These are phyloP conservation scores for Steinernema hermaphroditum DNA, from an alignment of 2,888 invertebrate species.

Conservation along the genomic window DNA sequence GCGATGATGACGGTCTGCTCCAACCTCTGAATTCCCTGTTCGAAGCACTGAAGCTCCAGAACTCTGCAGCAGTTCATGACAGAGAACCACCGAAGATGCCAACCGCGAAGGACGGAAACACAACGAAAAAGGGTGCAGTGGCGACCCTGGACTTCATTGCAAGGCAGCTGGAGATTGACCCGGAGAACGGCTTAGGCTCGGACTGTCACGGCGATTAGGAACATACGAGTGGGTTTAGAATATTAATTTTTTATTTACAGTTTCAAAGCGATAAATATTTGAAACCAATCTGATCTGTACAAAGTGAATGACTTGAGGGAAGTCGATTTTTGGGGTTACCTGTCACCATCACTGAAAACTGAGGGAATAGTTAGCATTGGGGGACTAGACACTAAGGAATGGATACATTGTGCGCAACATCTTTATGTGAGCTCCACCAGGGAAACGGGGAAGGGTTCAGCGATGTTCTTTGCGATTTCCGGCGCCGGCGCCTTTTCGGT, in stretches of 20 bases:
- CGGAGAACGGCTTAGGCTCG: background rate
- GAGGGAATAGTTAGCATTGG: background rate
- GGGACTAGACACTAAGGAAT: constrained; percentile 5
- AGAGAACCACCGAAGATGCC: background rate
- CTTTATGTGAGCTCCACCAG: background rate
- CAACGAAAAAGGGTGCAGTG: background rate
- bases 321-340: background rate
- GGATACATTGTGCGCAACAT: background rate
- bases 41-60: background rate
- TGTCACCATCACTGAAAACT: background rate
- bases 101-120: background rate
- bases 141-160: background rate
- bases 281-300: background rate
- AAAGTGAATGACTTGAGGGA: background rate
- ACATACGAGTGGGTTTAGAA: background rate
- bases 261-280: constrained; percentile 1
- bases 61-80: background rate
- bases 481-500: background rate
- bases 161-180: background rate
- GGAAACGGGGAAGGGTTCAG: constrained; percentile 2
- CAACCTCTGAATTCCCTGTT: background rate
- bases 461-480: background rate
- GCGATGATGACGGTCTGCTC: background rate
- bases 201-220: background rate
- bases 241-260: constrained; percentile 5